phyloP scores from a whole-genome alignment of 2,113 vertebrate genomes.

The Dromaius novaehollandiae region DNA sequence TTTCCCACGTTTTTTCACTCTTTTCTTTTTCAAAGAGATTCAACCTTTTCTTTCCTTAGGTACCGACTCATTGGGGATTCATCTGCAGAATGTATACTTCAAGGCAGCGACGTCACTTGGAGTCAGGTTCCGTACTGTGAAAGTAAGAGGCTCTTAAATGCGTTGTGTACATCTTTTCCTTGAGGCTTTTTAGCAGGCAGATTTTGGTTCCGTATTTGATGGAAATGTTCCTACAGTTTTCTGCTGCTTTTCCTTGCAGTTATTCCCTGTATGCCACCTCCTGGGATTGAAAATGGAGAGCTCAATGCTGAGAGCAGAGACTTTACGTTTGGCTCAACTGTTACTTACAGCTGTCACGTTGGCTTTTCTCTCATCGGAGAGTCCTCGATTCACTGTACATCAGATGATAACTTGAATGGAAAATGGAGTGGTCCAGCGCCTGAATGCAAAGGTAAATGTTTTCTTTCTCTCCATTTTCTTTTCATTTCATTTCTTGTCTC shows the following conservation, averaged over 20 bases:
- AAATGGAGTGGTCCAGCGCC: constrained; percentile 54
- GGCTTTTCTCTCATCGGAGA: constrained; percentile 49
- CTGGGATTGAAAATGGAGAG: not conserved
- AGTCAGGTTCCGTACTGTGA: accelerated
- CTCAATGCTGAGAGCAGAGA: accelerated
- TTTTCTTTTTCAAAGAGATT: not conserved
- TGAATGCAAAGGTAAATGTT: constrained; percentile 56
- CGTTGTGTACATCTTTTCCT: not conserved
- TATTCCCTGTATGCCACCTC: constrained; percentile 18
- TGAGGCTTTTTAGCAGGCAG: not conserved
- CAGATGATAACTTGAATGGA: not conserved
- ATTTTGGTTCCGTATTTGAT: not conserved
- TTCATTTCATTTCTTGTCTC: not conserved
- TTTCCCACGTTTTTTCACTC: not conserved
- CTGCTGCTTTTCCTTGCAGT: not conserved
- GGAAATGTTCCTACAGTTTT: not conserved
- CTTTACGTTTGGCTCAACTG: not conserved
- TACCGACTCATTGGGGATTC: not conserved
- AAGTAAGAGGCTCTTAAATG: not conserved
- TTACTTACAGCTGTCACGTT: constrained; percentile 29
- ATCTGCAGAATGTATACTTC: accelerated
- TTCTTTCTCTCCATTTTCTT: not conserved
- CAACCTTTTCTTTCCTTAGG: not conserved
- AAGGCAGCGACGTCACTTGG: accelerated
- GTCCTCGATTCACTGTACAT: not conserved